Percentiles rank a stretch among this genome's conserved stretches.
phyloP scores from a whole-genome alignment of 2,888 invertebrate species.

The Polydesmus complanatus region DNA sequence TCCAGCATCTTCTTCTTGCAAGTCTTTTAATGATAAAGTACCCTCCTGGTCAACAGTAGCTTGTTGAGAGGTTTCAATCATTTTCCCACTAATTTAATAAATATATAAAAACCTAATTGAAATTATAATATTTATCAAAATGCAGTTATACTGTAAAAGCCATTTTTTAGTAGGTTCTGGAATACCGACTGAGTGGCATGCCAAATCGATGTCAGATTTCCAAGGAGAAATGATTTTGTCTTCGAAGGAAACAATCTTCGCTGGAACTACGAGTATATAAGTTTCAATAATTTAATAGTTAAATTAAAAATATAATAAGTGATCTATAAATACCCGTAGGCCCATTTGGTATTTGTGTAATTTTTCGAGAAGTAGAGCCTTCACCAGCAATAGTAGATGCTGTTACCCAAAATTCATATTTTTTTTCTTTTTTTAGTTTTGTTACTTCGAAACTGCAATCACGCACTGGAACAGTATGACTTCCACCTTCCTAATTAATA shows the following conservation, averaged over 20 bases:
- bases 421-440: conserved; percentile 64
- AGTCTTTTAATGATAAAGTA: conserved; percentile 75
- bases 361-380: conserved; percentile 36
- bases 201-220: conserved; percentile 79
- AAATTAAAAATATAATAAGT: too few species aligned
- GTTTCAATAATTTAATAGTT: too few species aligned
- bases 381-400: conserved; percentile 19
- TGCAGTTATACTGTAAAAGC: conserved; percentile 29
- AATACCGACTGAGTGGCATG: conserved; percentile 81
- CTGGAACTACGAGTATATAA: conserved; percentile 78
- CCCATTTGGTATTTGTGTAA: conserved; percentile 15
- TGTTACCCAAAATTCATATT: conserved; percentile 28
- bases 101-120: too few species aligned
- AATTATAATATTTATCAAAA: too few species aligned
- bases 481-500: neutral
- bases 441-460: conserved; percentile 47
- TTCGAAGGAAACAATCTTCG: conserved; percentile 88
- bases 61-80: conserved; percentile 42
- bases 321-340: conserved; percentile 19
- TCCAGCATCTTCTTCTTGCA: conserved; percentile 77
- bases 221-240: conserved; percentile 51
- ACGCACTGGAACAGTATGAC: neutral
- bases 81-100: neutral
- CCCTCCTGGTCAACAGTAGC: conserved; percentile 76
- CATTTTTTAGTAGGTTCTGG: conserved; percentile 82